Base-by-base conservation (phyloP, 1,140 invertebrate genomes). In the Anoplophora glabripennis region DNA sequence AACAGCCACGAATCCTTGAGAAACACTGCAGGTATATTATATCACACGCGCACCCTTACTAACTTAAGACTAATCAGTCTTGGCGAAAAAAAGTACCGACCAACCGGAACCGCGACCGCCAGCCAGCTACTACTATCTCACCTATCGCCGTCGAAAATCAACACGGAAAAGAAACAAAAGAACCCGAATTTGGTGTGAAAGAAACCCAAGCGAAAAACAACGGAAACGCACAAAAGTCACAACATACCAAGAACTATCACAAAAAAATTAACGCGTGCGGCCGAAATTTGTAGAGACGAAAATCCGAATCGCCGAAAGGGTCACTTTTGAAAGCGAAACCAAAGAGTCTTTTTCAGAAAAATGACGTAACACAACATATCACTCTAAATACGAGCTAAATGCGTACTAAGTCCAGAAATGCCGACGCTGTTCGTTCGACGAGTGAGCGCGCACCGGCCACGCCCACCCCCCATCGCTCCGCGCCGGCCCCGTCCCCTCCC, bases 331-430 rank as follows among this genome's bases (percentile, higher is more conserved):
- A 69, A 73, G 71, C 69, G 70, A 73, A 73, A 73, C 67, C 64
- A 73, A 74, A 74, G 70, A 72, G 59, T 68, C 64, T 67, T 75
- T 74, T 72, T 73, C 70, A 59, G 64, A 66, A 72, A 73, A 74
- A 75, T 74, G 71, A 74, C 70, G 72, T 75, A 75, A 75, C 71
- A 70, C 70, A 74, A 74, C 71, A 74, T 74, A 74, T 75, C 74
- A 74, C 72, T 72, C 72, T 71, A 72, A 72, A 74, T 73, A 70
- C 72, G 69, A 73, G 72, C 71, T 75, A 73, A 72, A 74, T 74
- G 67, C 74, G 71, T 73, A 75, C 74, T 75, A 72, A 73, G 44
- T 60, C 62, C 52, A 57, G 64, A 63, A 65, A 59, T 61, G 56
- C 58, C 58, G 65, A 65, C 68, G 69, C 63, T 63, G 61, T 61